These are phyloP conservation scores for Tenthredo scrophulariae DNA, from an alignment of 2,888 invertebrate genomes.

Conservation along the genomic window DNA sequence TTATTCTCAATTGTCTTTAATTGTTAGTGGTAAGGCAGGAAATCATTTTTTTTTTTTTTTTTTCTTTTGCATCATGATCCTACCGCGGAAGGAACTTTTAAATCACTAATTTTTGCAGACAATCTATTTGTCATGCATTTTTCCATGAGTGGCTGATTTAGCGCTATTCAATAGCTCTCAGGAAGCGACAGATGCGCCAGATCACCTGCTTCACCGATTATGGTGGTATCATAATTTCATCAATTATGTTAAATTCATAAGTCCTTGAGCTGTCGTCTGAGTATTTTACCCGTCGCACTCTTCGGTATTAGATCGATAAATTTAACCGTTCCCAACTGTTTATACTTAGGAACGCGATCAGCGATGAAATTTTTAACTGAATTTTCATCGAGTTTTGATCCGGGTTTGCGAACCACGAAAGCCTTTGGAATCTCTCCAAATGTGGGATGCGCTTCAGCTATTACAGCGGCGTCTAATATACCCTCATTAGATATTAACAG, in stretches of 20 bases:
- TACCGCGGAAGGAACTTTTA: neutral
- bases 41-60: neutral
- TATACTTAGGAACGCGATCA: constrained; percentile 85
- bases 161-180: neutral
- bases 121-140: neutral
- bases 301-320: constrained; percentile 88
- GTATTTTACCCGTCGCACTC: constrained; percentile 88
- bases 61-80: neutral
- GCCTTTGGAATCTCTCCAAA: constrained; percentile 89
- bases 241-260: neutral
- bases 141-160: neutral
- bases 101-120: neutral
- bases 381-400: constrained; percentile 77
- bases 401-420: constrained; percentile 82
- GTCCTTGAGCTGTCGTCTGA: constrained; percentile 82
- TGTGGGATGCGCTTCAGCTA: constrained; percentile 84
- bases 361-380: constrained; percentile 83
- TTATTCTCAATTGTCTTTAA: neutral
- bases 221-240: neutral
- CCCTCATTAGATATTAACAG: constrained; percentile 84
- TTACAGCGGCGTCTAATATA: constrained; percentile 89
- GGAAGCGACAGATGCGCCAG: neutral
- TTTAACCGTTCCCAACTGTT: constrained; percentile 85
- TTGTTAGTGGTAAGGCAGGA: neutral
- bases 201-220: neutral